Base-by-base conservation (phyloP, 2,888 invertebrate genomes). In the Podotricha telesiphe region DNA sequence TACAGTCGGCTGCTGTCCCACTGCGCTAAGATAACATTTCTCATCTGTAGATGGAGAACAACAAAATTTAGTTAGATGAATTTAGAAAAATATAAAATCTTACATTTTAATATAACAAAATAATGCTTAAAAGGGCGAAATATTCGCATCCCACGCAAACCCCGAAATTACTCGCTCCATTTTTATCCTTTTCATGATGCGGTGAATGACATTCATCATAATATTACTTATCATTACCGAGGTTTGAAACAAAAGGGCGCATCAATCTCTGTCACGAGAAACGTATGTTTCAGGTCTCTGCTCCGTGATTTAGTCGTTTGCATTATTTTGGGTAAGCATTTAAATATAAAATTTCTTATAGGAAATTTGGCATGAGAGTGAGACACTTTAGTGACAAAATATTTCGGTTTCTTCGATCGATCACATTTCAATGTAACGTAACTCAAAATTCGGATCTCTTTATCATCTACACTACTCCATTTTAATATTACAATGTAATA, bases 211-310 rank as follows among this genome's bases (percentile, higher is more conserved):
- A 87, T 86, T 85, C 78, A 83, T 84, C 82, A 85, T 82, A 81
- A 82, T 79, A 83, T 83, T 82, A 82, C 83, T 84, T 82, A 84
- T 83, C 82, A 84, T 84, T 84, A 82, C 79, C 70, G 76, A 72
- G 75, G 75, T 82, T 77, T 75, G 77, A 81, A 86, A 86, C 84
- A 86, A 86, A 86, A 77, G 77, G 74, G 68, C 59, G 42, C 82
- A 87, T 87, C 85, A 82, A 84, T 87, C 87, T 81, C 75, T 80
- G 85, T 84, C 86, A 61, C 20, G 66, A 48, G 73, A 73, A 77
- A 77, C 73, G 74, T 73, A 69, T 69, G 65, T 59, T 63, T 51
- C 11, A 58, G 40, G 65, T 42, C 65, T 68, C 63, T 55, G 59
- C 55, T 56, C 40, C 62, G 34, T 66, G 59, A 66, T 69, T 66